A percentile compares a stretch with the other conserved stretches of the same genome.
phyloP scores from a whole-genome alignment of 2,888 invertebrate genomes.

The Nemotelus pantherinus region DNA sequence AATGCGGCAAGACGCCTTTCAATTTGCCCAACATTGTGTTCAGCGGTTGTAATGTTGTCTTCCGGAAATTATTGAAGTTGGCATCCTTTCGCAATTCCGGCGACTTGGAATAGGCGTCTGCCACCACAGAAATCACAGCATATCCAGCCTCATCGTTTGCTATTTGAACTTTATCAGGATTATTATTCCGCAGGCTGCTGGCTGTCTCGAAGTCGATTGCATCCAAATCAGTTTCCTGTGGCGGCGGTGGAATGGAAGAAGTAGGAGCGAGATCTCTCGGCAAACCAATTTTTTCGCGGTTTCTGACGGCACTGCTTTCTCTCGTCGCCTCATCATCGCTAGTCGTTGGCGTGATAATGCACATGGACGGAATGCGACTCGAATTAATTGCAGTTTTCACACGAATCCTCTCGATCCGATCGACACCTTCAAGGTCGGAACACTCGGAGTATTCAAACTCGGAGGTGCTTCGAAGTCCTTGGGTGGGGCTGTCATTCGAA shows the following conservation, averaged over 20 bases:
- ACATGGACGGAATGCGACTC: slow-evolving; percentile 90
- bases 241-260: slow-evolving; percentile 60
- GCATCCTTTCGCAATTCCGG: slow-evolving; percentile 61
- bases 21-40: slow-evolving; percentile 79
- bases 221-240: slow-evolving; percentile 46
- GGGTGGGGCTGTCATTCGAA: slow-evolving; percentile 76
- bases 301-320: slow-evolving; percentile 61
- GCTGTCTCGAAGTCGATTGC: slow-evolving; percentile 28
- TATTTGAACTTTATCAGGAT: slow-evolving; percentile 36
- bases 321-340: slow-evolving; percentile 80
- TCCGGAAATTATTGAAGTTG: slow-evolving; percentile 62
- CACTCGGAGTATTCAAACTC: slow-evolving; percentile 88
- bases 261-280: slow-evolving; percentile 50
- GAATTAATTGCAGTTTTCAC: slow-evolving; percentile 88
- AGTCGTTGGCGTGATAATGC: slow-evolving; percentile 87
- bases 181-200: slow-evolving; percentile 15
- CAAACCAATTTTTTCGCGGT: slow-evolving; percentile 61
- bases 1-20: slow-evolving; percentile 71
- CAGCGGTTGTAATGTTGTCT: slow-evolving; percentile 69
- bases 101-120: slow-evolving; percentile 54
- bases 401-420: slow-evolving; percentile 84
- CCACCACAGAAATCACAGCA: slow-evolving; percentile 46
- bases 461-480: slow-evolving; percentile 74
- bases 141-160: slow-evolving; percentile 51
- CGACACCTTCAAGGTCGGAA: slow-evolving; percentile 87